Evolutionary conservation across 2,888 invertebrate species (phyloP).

Genomic region (Pocota personata): DNA sequence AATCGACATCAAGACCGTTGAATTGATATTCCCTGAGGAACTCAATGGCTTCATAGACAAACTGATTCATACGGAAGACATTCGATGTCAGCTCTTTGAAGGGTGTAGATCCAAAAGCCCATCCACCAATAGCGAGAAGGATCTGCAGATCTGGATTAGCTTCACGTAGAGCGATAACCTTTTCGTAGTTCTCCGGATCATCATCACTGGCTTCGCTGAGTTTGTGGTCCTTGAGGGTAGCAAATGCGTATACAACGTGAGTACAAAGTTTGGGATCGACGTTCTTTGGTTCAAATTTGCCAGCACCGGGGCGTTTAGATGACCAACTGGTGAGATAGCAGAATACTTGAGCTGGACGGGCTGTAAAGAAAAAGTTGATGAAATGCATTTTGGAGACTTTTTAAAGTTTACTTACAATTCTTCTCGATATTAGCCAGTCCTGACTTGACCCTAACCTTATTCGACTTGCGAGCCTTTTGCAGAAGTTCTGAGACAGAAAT

Average conservation of each 20-base stretch:
- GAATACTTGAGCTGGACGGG: constrained; percentile 92
- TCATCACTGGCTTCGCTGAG: constrained; percentile 91
- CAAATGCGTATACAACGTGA: constrained; percentile 97
- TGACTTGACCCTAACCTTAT: constrained; percentile 85
- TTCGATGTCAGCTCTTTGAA: constrained; percentile 96
- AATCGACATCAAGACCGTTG: constrained; percentile 96
- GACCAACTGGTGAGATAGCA: constrained; percentile 99
- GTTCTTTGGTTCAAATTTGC: constrained; percentile 94
- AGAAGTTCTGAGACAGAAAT: constrained; percentile 90
- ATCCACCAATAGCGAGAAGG: constrained; percentile 95
- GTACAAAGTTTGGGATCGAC: constrained; percentile 95
- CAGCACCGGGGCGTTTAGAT: constrained; percentile 93
- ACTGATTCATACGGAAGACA: constrained; percentile 96
- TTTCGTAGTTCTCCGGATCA: constrained; percentile 93
- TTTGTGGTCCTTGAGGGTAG: constrained; percentile 93
- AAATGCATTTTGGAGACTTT: neutral
- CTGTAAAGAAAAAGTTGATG: constrained; percentile 83
- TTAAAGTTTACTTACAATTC: constrained; percentile 85
- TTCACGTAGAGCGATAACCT: constrained; percentile 92
- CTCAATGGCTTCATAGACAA: constrained; percentile 97
- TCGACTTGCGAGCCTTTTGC: constrained; percentile 87
- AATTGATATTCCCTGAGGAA: constrained; percentile 95
- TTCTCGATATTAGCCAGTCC: constrained; percentile 84
- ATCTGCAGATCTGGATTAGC: constrained; percentile 95
- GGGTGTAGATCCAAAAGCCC: constrained; percentile 97